Conservation (phyloP, 2,113 vertebrate species). For the Cyanoderma ruficeps region DNA sequence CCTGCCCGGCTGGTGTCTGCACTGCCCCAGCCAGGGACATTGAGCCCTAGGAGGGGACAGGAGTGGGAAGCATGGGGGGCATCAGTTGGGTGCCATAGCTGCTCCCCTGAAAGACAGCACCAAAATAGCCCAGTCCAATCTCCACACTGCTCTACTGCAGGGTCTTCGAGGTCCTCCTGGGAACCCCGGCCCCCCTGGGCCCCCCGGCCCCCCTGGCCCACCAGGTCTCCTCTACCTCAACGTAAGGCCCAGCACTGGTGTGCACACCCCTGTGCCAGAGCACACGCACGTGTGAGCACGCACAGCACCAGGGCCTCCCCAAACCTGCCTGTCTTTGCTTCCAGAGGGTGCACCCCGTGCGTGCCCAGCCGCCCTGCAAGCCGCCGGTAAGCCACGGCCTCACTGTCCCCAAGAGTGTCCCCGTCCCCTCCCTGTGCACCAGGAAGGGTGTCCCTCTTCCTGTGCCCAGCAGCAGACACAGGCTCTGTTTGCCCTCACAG, state of each 20-base stretch:
- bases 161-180: slow-evolving; percentile 48
- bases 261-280: background rate
- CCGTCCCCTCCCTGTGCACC: accelerated
- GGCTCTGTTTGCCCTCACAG: background rate
- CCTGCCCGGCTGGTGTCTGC: accelerated
- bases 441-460: background rate
- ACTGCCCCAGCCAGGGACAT: background rate
- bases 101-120: background rate
- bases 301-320: background rate
- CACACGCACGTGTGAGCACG: accelerated
- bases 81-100: background rate
- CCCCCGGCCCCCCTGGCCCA: slow-evolving; percentile 56
- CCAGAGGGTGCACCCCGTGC: slow-evolving; percentile 49
- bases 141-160: background rate
- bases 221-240: slow-evolving; percentile 72
- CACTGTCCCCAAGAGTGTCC: background rate
- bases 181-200: slow-evolving; percentile 3
- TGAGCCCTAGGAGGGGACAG: background rate
- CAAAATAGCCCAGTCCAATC: background rate
- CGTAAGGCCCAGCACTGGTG: background rate
- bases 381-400: slow-evolving; percentile 32
- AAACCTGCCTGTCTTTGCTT: background rate
- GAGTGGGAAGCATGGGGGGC: background rate
- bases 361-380: slow-evolving; percentile 45
- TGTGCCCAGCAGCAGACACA: accelerated